Percentiles rank a stretch among this genome's conserved stretches.
Evolutionary conservation across 2,797 vertebrate genomes (phyloP).

Genomic region (Schizopygopsis pylzovi): DNA sequence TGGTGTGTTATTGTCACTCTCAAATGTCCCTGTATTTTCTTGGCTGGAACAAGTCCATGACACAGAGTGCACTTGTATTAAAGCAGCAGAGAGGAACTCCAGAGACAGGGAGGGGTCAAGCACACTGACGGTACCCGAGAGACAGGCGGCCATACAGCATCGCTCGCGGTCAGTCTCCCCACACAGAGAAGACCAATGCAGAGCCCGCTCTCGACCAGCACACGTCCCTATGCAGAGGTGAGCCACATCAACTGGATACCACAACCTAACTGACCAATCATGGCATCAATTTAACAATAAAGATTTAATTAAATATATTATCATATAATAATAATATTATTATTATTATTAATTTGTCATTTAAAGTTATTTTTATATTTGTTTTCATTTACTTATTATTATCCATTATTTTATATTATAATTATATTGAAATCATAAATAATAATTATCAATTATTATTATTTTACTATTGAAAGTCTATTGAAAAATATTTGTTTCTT

Average conservation of each 20-base stretch:
- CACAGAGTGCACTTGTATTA: constrained; percentile 52
- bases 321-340: too few species aligned
- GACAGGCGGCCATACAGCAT: constrained; percentile 89
- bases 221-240: constrained; percentile 98
- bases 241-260: neutral
- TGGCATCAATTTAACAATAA: neutral
- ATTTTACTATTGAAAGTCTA: too few species aligned
- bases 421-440: too few species aligned
- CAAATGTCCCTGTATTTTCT: constrained; percentile 34
- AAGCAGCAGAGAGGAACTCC: constrained; percentile 89
- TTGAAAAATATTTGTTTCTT: too few species aligned
- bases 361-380: too few species aligned
- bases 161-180: constrained; percentile 97
- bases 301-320: too few species aligned
- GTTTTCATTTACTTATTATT: neutral
- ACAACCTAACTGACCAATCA: constrained; percentile 4
- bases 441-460: too few species aligned
- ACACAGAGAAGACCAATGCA: constrained; percentile 93
- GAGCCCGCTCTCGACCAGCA: constrained; percentile 91
- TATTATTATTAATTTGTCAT: too few species aligned
- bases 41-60: constrained; percentile 31
- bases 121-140: constrained; percentile 92
- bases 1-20: constrained; percentile 17
- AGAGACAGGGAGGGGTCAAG: constrained; percentile 88
- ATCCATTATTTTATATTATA: neutral